Conservation (phyloP, 2,113 vertebrate species). For the Indicator maculatus region DNA sequence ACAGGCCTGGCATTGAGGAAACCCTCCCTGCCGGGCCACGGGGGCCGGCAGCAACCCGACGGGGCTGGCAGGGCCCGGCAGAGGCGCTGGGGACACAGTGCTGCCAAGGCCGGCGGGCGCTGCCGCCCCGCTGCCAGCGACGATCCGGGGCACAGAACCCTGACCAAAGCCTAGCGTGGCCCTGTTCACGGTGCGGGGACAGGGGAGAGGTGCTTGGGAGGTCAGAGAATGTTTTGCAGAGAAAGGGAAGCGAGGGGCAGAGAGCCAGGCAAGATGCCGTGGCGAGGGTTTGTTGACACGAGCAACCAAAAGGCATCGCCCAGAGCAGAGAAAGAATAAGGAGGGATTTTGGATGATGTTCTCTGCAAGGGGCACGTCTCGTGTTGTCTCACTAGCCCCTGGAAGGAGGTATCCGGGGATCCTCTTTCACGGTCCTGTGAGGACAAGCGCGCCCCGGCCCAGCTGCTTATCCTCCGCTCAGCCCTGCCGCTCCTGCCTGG, state of each 20-base stretch:
- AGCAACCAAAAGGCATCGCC: not conserved
- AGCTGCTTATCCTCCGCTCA: not conserved
- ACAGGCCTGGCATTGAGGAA: constrained; percentile 76
- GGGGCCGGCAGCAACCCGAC: constrained; percentile 22
- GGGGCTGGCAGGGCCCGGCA: not conserved
- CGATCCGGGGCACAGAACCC: not conserved
- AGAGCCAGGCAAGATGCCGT: not conserved
- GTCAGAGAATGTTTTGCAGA: not conserved
- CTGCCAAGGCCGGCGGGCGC: not conserved
- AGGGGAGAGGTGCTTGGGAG: fast-evolving
- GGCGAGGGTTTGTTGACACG: not conserved
- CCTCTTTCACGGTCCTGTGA: fast-evolving
- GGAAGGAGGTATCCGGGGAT: not conserved
- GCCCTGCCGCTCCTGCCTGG: not conserved
- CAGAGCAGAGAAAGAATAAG: not conserved
- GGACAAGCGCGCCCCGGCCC: not conserved
- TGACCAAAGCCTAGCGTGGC: not conserved
- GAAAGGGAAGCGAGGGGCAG: not conserved
- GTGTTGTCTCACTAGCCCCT: not conserved
- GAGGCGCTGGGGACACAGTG: not conserved
- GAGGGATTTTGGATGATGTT: not conserved
- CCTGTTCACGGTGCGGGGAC: not conserved
- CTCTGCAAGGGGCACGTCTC: not conserved
- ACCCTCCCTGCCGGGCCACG: not conserved
- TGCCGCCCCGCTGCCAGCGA: not conserved